Base-by-base conservation (phyloP, 2,797 vertebrate species). In the Tinamus major region DNA sequence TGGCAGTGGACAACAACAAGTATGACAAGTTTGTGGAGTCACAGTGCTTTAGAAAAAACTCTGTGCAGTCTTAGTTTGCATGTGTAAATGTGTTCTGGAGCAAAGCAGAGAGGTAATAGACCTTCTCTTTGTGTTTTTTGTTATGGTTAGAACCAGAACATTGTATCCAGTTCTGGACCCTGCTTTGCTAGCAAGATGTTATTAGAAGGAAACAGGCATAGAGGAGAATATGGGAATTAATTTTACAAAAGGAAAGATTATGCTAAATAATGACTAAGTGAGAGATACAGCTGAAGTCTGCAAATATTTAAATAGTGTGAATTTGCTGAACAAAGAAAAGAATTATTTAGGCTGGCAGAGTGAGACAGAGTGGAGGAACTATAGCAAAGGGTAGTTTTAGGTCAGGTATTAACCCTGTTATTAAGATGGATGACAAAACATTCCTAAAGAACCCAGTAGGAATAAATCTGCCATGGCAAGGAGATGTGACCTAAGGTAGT, bases 11-110 rank as follows among this genome's bases (percentile, higher is more conserved):
- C 92, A 93, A 94, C 92, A 93, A 89, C 93, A 82, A 92, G 93
- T 90, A 89, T 5, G 26, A 94, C 92, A 77, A 95, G 92, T 96
- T 94, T 95, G 94, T 85, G 90, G 85, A 91, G 51, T 79, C 87
- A 27, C 20, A 75, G 77, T 79, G 77, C 77, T 80, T 94, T 62
- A 82, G 85, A 68, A 93, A 71, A 55, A 87, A 49, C 67, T 79
- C 76, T 65, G 19, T 85, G 59, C 65, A 65, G 77, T 39, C 72
- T 79, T 81, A 62, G 49, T 27, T 12, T 86, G 61, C 87, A 75
- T 58, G 83, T 79, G 78, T 48, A 94, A 64, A 90, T 53, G 18
- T 77, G 35, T 94, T 10, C 3, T 69, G 85, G 82, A 91, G 91
- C 89, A 94, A 95, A 94, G 83, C 4, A 2, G 42, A 0, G 1